Conservation (phyloP, 2,888 invertebrate genomes). For the Cloeon dipterum region DNA sequence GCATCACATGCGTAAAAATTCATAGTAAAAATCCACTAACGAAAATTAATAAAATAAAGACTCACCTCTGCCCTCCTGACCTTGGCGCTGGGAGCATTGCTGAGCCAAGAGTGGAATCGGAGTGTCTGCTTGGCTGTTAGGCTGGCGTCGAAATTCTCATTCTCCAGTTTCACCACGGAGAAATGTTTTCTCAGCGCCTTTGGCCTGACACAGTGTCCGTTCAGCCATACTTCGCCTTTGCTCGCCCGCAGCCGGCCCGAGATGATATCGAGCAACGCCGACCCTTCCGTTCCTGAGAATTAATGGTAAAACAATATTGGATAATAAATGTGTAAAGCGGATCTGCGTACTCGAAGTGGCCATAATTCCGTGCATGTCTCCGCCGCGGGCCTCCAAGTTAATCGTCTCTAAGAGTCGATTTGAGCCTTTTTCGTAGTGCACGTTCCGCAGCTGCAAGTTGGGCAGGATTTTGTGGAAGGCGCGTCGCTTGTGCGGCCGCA, state of each 20-base stretch:
- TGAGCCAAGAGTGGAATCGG: constrained; percentile 54
- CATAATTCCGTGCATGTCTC: constrained; percentile 76
- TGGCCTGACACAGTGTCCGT: constrained; percentile 59
- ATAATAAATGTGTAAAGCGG: not conserved
- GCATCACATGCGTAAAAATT: too few relatives aligned
- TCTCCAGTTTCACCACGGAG: constrained; percentile 51
- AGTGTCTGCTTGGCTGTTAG: constrained; percentile 81
- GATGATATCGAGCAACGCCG: constrained; percentile 60
- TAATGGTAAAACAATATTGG: constrained; percentile 5
- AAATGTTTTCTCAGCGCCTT: constrained; percentile 43
- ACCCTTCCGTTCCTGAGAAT: constrained; percentile 48
- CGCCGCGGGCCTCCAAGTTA: constrained; percentile 62
- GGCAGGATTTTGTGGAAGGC: too few relatives aligned
- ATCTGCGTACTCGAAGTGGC: constrained; percentile 31
- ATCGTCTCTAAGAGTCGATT: not conserved
- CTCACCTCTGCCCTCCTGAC: constrained; percentile 17
- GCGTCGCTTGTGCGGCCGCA: too few relatives aligned
- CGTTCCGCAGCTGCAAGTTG: not conserved
- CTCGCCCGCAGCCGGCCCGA: constrained; percentile 42
- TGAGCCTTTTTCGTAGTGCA: not conserved
- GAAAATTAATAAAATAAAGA: too few relatives aligned
- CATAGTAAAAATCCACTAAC: too few relatives aligned
- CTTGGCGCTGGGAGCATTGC: not conserved
- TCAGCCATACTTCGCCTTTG: constrained; percentile 59
- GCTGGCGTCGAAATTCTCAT: constrained; percentile 46